These are phyloP conservation scores for Momotus momota DNA, from an alignment of 2,797 vertebrate species.

Conservation along the genomic window DNA sequence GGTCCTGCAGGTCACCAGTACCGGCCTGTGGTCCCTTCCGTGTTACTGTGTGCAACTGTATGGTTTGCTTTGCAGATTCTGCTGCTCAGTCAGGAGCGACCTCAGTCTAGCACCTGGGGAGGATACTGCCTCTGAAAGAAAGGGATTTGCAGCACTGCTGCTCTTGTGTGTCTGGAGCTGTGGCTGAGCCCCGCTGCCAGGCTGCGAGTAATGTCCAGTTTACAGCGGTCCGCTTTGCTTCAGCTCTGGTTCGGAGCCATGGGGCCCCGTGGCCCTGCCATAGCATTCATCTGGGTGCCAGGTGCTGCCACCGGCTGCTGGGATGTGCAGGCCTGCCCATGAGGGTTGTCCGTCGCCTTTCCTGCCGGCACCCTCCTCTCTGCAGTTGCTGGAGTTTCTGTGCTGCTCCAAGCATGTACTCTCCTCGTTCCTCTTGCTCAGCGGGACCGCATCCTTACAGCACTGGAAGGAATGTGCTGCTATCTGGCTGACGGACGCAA, in stretches of 20 bases:
- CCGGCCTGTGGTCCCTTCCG: neutral
- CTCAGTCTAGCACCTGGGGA: neutral
- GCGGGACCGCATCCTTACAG: neutral
- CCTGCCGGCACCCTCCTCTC: neutral
- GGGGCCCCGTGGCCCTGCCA: neutral
- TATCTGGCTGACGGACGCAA: fast-evolving
- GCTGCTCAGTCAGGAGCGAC: neutral
- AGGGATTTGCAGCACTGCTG: neutral
- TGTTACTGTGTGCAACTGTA: fast-evolving
- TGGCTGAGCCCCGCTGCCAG: neutral
- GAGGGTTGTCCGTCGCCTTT: neutral
- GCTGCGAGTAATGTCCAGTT: neutral
- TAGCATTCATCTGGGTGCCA: neutral
- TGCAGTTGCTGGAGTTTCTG: neutral
- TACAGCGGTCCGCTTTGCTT: neutral
- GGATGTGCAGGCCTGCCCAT: neutral
- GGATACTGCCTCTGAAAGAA: neutral
- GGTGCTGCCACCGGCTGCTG: neutral
- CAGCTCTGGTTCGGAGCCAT: neutral
- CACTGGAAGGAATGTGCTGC: neutral
- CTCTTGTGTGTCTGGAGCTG: neutral
- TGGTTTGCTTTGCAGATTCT: neutral
- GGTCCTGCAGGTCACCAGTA: neutral
- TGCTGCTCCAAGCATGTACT: fast-evolving
- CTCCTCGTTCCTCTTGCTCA: neutral